These are phyloP conservation scores for Ormyrus rosae DNA, from an alignment of 2,888 invertebrate genomes.

Conservation along the genomic window DNA sequence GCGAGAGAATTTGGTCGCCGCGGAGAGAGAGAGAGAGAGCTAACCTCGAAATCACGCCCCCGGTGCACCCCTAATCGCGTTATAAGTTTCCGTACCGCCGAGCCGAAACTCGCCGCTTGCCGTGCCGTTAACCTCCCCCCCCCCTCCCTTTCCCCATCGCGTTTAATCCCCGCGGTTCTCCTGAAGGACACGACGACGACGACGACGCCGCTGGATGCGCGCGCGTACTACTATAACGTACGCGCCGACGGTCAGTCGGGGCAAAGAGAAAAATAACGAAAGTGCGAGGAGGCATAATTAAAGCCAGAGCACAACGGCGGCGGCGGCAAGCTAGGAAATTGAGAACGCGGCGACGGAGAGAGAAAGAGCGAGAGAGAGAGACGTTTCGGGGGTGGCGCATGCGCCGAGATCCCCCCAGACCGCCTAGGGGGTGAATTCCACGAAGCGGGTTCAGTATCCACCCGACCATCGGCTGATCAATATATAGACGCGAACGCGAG, in stretches of 20 bases:
- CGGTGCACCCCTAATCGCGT: background rate
- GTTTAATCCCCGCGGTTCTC: background rate
- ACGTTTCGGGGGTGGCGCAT: constrained; percentile 22
- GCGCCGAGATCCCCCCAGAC: constrained; percentile 15
- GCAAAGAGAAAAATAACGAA: background rate
- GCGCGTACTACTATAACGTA: too few relatives aligned
- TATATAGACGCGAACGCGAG: constrained; percentile 61
- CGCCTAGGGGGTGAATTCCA: constrained; percentile 68
- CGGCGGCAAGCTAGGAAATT: background rate
- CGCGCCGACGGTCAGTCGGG: background rate
- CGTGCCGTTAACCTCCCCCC: background rate
- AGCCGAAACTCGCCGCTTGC: background rate
- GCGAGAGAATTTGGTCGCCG: too few relatives aligned
- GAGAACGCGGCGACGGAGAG: background rate
- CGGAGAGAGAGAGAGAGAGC: too few relatives aligned
- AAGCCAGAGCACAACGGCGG: background rate
- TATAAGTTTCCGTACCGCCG: constrained; percentile 5
- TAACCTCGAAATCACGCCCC: constrained; percentile 13
- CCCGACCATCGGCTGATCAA: constrained; percentile 75
- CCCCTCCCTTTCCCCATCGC: background rate
- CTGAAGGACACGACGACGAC: too few relatives aligned
- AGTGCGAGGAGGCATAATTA: constrained; percentile 8
- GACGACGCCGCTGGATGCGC: too few relatives aligned
- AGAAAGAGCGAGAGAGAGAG: background rate
- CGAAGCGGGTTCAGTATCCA: constrained; percentile 72